Conservation (phyloP, 2,797 vertebrate species). For the Peromyscus aztecus region DNA sequence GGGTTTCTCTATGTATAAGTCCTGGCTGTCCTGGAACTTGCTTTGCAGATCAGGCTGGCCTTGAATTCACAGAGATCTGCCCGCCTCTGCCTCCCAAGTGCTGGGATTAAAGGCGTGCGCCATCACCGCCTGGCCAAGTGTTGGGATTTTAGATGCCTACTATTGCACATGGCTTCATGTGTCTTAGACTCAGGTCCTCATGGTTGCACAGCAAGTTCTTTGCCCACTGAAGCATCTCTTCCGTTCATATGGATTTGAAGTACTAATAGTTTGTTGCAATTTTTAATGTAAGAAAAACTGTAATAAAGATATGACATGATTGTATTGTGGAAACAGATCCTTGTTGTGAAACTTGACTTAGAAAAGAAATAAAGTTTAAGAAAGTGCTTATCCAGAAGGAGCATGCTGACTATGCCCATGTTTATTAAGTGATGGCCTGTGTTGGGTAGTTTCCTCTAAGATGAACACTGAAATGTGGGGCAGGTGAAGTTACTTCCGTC, state of each 20-base stretch:
- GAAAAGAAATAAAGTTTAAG: conserved; percentile 19
- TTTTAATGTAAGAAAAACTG: neutral
- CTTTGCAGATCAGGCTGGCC: too few species aligned
- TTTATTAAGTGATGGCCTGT: neutral
- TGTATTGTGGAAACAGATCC: conserved; percentile 24
- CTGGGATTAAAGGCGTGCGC: too few species aligned
- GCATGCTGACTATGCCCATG: neutral
- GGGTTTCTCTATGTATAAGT: too few species aligned
- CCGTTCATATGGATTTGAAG: neutral
- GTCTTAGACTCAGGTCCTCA: neutral
- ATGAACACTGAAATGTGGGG: neutral
- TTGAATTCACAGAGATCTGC: too few species aligned
- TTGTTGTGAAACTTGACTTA: conserved; percentile 55
- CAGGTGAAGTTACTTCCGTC: neutral
- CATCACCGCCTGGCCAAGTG: too few species aligned
- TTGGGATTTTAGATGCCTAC: too few species aligned
- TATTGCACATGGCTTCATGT: neutral
- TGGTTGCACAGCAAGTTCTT: neutral
- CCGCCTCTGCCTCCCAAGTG: too few species aligned
- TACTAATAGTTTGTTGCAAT: neutral
- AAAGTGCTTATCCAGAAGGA: neutral
- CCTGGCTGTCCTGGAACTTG: too few species aligned
- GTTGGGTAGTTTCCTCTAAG: neutral
- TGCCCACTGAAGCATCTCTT: neutral
- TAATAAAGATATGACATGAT: conserved; percentile 20